Base-by-base conservation (phyloP, 2,113 vertebrate species). In the Nannobrachium achirus region DNA sequence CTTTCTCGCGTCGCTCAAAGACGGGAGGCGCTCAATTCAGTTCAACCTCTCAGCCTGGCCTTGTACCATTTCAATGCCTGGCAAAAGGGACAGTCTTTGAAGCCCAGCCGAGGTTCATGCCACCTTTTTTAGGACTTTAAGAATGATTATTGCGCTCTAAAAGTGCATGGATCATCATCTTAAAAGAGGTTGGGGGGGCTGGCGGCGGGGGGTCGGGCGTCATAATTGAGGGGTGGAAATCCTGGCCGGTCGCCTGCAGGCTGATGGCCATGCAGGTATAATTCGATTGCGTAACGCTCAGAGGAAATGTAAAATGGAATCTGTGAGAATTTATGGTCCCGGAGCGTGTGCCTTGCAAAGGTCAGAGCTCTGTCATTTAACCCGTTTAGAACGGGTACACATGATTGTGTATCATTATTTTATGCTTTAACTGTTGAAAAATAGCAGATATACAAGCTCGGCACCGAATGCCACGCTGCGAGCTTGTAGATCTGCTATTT, bases 291-390 rank as follows among this genome's bases (percentile, higher is more conserved):
- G 78, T 33, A 88, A 86, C 75, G 79, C 78, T 76, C 67, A 61
- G 74, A 88, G 83, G 73, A 89, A 81, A 90, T 85, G 83, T 86
- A 79, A 81, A 86, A 86, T 86, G 77, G 79, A 90, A 87, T 90
- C 81, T 68, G 61, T 6, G 45, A 79, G 75, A 85, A 87, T 89
- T 89, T 83, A 88, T 89, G 83, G 75, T 66, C 38, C 53, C 58
- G 66, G 63, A 70, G 75, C n/a, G 50, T 15, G 45, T 73, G 84
- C 71, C 71, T 75, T 51, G 16, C 75, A 86, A 89, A 91, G 86
- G 86, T 89, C 86, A 89, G 66, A 59, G 70, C 86, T 75, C 72
- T 80, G 79, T 86, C 83, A 84, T 87, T 85, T 79, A n/a, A n/a
- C n/a, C n/a, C n/a, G n/a, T n/a, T n/a, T n/a, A n/a, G n/a, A n/a